A percentile compares a stretch with the other conserved stretches of the same genome.
Conservation (phyloP, 2,113 vertebrate species). For the Microtus montanus region DNA sequence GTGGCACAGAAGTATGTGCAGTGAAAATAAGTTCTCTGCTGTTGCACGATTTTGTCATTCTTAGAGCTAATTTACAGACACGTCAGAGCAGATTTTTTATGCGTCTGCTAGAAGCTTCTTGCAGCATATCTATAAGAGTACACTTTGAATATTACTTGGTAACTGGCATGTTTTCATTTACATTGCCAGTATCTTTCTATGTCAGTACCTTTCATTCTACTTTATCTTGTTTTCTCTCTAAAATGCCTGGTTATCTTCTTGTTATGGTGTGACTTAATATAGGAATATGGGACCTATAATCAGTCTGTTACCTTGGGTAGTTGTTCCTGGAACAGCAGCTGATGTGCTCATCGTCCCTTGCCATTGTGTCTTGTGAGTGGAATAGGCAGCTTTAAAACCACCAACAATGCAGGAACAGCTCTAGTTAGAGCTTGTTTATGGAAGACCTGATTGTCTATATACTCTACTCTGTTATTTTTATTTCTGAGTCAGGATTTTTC, state of each 20-base stretch:
- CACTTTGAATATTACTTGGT: background rate
- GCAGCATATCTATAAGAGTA: background rate
- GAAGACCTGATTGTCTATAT: background rate
- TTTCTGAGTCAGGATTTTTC: background rate
- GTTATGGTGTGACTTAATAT: background rate
- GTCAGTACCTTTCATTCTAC: background rate
- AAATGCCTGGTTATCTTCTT: background rate
- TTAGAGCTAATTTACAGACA: background rate
- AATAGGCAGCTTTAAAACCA: background rate
- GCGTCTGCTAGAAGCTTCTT: background rate
- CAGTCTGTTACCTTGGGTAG: background rate
- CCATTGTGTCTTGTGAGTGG: background rate
- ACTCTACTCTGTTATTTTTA: background rate
- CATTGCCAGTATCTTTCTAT: background rate
- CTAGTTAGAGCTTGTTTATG: background rate
- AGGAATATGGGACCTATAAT: background rate
- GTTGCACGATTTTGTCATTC: background rate
- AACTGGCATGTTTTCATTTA: background rate
- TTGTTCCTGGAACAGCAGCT: background rate
- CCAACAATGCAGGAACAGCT: background rate
- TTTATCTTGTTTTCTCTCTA: background rate
- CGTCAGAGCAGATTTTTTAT: slow-evolving; percentile 19
- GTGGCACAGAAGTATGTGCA: background rate
- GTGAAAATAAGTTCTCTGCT: slow-evolving; percentile 11
- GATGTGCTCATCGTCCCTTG: background rate